These are phyloP conservation scores for Drosophila paucipuncta DNA, from an alignment of 2,888 invertebrate genomes.

Conservation along the genomic window DNA sequence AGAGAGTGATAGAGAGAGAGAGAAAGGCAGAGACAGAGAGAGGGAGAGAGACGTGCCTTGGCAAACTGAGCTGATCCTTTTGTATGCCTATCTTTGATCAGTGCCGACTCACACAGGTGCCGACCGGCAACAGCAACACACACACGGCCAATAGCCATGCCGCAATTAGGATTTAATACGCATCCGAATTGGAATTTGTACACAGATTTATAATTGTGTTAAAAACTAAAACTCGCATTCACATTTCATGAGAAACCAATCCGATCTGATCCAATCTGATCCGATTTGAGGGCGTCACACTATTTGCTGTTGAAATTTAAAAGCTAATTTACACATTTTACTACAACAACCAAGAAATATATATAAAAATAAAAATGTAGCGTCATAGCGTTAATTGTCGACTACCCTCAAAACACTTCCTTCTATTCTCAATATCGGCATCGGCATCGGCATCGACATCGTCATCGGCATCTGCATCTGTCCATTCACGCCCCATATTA, in stretches of 20 bases:
- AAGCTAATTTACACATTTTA: constrained; percentile 77
- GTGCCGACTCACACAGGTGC: constrained; percentile 71
- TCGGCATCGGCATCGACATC: constrained; percentile 29
- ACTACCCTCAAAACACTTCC: constrained; percentile 19
- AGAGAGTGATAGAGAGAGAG: not conserved
- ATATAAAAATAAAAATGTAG: constrained; percentile 51
- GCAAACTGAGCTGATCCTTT: constrained; percentile 45
- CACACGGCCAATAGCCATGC: constrained; percentile 59
- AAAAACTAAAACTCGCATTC: constrained; percentile 63
- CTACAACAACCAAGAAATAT: constrained; percentile 24
- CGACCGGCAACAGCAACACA: constrained; percentile 11
- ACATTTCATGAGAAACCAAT: constrained; percentile 59
- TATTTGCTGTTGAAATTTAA: constrained; percentile 72
- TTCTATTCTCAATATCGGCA: constrained; percentile 12
- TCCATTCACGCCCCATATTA: constrained; percentile 69
- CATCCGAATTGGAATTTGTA: constrained; percentile 24
- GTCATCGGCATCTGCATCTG: constrained; percentile 36
- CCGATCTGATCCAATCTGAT: constrained; percentile 28
- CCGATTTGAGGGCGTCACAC: constrained; percentile 54
- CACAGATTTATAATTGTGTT: constrained; percentile 78
- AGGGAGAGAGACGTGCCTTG: not conserved
- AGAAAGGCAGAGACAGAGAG: not conserved
- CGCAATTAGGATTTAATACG: constrained; percentile 81
- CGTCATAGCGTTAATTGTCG: constrained; percentile 73
- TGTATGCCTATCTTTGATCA: constrained; percentile 66